A percentile compares a stretch with the other conserved stretches of the same genome.
phyloP scores from a whole-genome alignment of 2,888 invertebrate species.

The Criorhina ranunculi region DNA sequence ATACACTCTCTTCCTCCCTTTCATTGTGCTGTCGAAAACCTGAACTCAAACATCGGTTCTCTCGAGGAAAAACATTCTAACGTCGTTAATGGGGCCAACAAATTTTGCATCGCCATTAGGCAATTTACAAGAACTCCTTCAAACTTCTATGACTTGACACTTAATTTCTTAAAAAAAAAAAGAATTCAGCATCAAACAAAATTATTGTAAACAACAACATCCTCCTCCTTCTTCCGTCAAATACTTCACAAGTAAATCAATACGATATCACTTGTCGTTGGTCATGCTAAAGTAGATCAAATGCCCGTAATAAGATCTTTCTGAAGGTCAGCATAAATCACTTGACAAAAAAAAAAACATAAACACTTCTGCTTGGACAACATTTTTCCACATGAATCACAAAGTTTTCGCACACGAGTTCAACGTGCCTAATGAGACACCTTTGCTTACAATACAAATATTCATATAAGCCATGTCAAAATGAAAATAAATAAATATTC shows the following conservation, averaged over 20 bases:
- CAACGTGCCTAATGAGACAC: constrained; percentile 49
- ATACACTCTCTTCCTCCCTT: too few relatives aligned
- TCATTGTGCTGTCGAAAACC: too few relatives aligned
- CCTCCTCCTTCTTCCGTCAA: not conserved
- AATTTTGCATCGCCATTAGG: too few relatives aligned
- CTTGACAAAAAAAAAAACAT: not conserved
- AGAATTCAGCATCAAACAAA: too few relatives aligned
- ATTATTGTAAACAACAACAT: not conserved
- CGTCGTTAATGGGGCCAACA: too few relatives aligned
- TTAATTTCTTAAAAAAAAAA: too few relatives aligned
- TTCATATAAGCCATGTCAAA: not conserved
- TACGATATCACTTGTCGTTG: not conserved
- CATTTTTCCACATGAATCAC: constrained; percentile 64
- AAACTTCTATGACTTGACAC: too few relatives aligned
- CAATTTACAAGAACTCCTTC: too few relatives aligned
- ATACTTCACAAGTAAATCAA: not conserved
- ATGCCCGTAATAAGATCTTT: constrained; percentile 45
- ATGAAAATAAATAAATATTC: constrained; percentile 15
- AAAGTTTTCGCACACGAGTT: constrained; percentile 50
- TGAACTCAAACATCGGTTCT: too few relatives aligned
- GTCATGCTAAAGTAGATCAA: constrained; percentile 15
- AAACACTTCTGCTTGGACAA: constrained; percentile 26
- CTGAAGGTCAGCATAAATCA: constrained; percentile 56
- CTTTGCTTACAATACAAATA: constrained; percentile 12
- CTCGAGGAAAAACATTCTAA: too few relatives aligned